Conservation (phyloP, 2,888 invertebrate species). For the Cataglyphis cursor region DNA sequence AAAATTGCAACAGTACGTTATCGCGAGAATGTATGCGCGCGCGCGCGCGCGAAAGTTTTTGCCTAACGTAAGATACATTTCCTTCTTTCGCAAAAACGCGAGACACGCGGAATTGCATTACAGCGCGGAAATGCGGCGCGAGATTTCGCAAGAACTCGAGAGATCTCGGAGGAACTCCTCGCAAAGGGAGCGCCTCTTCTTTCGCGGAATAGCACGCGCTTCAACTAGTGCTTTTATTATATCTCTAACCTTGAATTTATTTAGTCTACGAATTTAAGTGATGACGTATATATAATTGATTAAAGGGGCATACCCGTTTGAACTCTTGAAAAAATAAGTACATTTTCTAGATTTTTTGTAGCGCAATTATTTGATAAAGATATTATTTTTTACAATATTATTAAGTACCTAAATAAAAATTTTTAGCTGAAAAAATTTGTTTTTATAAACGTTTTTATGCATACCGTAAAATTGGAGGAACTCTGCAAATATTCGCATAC, state of each 20-base stretch:
- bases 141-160: constrained; percentile 35
- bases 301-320: too few relatives aligned
- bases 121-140: constrained; percentile 19
- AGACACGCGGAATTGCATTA: constrained; percentile 57
- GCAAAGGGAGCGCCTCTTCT: constrained; percentile 2
- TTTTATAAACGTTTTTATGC: too few relatives aligned
- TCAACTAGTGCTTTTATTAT: background rate
- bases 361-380: too few relatives aligned
- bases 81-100: constrained; percentile 55
- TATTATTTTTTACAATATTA: too few relatives aligned
- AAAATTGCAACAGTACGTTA: constrained; percentile 44
- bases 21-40: background rate
- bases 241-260: background rate
- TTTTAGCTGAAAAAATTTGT: too few relatives aligned
- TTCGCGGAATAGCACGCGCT: constrained; percentile 1
- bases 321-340: too few relatives aligned
- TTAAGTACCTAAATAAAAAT: too few relatives aligned
- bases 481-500: too few relatives aligned
- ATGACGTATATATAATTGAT: background rate
- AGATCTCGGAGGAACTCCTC: constrained; percentile 10
- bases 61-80: constrained; percentile 24
- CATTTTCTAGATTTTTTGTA: too few relatives aligned
- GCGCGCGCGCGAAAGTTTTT: constrained; percentile 33
- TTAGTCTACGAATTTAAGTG: background rate
- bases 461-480: too few relatives aligned